These are phyloP conservation scores for Mechanitis mazaeus DNA, from an alignment of 2,888 invertebrate species.

Conservation along the genomic window DNA sequence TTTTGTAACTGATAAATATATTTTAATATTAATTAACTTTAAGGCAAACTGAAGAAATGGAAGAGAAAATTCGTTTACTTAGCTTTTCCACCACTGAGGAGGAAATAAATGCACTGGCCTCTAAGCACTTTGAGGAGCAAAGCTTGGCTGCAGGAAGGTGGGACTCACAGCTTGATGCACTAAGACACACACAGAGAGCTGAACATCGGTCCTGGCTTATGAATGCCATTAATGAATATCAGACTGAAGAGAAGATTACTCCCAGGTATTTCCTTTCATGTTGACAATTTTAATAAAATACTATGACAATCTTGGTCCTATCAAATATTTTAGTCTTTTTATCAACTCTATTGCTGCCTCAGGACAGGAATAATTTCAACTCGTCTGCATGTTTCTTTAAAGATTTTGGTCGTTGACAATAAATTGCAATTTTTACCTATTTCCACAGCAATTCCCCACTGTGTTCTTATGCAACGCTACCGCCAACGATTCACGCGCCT, in stretches of 20 bases:
- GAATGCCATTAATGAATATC: slow-evolving; percentile 78
- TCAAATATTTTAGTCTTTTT: too few species aligned
- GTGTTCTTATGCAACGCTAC: slow-evolving; percentile 41
- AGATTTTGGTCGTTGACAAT: too few species aligned
- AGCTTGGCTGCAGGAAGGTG: slow-evolving; percentile 90
- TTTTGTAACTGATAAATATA: not conserved
- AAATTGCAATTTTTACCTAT: not conserved
- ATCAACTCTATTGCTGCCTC: too few species aligned
- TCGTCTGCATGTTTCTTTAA: too few species aligned
- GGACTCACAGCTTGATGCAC: slow-evolving; percentile 89
- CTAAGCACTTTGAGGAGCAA: slow-evolving; percentile 88
- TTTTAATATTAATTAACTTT: not conserved
- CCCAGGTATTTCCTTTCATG: slow-evolving; percentile 77
- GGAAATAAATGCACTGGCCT: slow-evolving; percentile 89
- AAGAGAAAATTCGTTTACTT: slow-evolving; percentile 86
- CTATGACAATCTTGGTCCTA: too few species aligned
- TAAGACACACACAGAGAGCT: slow-evolving; percentile 88
- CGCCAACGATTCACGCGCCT: slow-evolving; percentile 29
- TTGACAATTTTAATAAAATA: not conserved
- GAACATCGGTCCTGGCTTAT: slow-evolving; percentile 94
- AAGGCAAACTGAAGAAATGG: slow-evolving; percentile 93
- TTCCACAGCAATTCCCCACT: slow-evolving; percentile 59
- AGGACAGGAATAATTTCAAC: too few species aligned
- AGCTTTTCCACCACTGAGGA: slow-evolving; percentile 87
- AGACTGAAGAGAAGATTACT: slow-evolving; percentile 69